These are phyloP conservation scores for Pogonognathellus flavescens DNA, from an alignment of 1,140 invertebrate species.

Conservation along the genomic window DNA sequence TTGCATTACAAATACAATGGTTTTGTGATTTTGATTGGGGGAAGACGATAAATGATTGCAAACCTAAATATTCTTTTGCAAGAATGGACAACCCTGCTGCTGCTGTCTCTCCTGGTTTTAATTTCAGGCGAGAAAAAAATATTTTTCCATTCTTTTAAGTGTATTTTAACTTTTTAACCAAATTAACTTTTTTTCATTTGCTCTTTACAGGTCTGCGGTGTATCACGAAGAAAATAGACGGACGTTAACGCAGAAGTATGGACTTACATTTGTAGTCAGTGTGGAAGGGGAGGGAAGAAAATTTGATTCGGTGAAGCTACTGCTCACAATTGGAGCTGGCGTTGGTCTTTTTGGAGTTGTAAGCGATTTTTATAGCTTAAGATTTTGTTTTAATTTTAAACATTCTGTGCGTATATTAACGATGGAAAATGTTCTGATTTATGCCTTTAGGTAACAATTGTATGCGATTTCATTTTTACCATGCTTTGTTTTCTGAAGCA, in stretches of 20 bases:
- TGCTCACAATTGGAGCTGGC: conserved; percentile 73
- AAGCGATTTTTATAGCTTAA: conserved; percentile 63
- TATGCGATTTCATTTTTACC: conserved; percentile 55
- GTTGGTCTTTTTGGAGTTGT: conserved; percentile 73
- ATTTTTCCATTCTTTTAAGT: background rate
- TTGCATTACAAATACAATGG: conserved; percentile 73
- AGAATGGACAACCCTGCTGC: conserved; percentile 69
- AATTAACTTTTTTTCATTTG: too few species aligned
- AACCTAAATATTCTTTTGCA: conserved; percentile 72
- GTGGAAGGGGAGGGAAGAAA: conserved; percentile 72
- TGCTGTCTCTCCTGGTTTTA: conserved; percentile 70
- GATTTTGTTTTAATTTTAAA: background rate
- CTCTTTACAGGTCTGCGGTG: conserved; percentile 41
- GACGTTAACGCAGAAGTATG: conserved; percentile 72
- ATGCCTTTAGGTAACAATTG: conserved; percentile 48
- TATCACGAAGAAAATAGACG: conserved; percentile 55
- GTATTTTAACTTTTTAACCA: too few species aligned
- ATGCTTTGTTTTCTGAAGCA: conserved; percentile 53
- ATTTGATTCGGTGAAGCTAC: conserved; percentile 72
- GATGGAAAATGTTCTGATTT: too few species aligned
- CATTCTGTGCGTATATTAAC: too few species aligned
- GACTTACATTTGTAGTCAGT: conserved; percentile 72
- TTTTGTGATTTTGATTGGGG: conserved; percentile 73
- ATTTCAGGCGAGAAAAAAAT: conserved; percentile 71
- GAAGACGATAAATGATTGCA: conserved; percentile 69